Conservation (phyloP, 2,797 vertebrate genomes). For the Semotilus atromaculatus region DNA sequence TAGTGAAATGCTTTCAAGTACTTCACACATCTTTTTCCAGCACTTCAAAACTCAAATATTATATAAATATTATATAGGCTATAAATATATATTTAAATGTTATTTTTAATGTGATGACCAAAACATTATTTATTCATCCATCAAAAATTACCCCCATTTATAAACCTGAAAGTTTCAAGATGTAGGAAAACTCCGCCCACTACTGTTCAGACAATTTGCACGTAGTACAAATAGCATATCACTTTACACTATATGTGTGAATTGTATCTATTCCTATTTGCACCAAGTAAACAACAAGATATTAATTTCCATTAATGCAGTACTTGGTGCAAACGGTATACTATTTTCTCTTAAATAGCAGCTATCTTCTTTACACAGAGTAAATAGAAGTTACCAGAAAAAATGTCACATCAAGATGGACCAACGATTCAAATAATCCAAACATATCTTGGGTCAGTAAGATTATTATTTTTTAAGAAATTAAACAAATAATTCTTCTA, state of each 20-base stretch:
- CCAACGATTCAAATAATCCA: neutral
- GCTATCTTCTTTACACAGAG: neutral
- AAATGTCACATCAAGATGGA: neutral
- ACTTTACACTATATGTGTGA: conserved; percentile 7
- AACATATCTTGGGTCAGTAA: neutral
- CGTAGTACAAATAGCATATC: conserved; percentile 9
- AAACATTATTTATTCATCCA: too few species aligned
- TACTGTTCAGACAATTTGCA: neutral
- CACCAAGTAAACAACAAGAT: conserved; percentile 7
- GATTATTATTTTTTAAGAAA: neutral
- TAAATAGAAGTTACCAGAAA: neutral
- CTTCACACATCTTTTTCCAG: too few species aligned
- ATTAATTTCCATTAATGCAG: neutral
- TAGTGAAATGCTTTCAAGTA: too few species aligned
- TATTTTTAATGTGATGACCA: too few species aligned
- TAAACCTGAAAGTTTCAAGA: too few species aligned
- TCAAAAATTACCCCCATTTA: too few species aligned
- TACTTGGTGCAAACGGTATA: neutral
- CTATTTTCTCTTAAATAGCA: neutral
- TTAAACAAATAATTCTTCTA: neutral
- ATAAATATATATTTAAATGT: too few species aligned
- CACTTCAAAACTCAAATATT: too few species aligned
- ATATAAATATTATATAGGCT: too few species aligned
- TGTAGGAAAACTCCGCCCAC: neutral
- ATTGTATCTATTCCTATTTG: neutral